These are phyloP conservation scores for Decapterus maruadsi DNA, from an alignment of 2,797 vertebrate genomes.

Conservation along the genomic window DNA sequence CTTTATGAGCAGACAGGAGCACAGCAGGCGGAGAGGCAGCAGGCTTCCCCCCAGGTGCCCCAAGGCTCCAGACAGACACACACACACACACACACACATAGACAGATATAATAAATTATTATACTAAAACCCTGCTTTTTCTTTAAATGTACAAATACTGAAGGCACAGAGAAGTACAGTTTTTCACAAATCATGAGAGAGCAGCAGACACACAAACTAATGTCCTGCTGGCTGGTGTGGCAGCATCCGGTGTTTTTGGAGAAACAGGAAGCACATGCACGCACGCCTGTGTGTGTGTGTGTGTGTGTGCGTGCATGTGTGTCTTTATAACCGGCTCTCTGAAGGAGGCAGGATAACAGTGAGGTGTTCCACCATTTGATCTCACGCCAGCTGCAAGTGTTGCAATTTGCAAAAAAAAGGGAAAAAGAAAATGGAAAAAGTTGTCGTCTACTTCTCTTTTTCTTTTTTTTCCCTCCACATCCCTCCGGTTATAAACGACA, in stretches of 20 bases:
- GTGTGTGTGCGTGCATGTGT: conserved; percentile 58
- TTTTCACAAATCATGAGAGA: conserved; percentile 31
- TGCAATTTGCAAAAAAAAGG: conserved; percentile 44
- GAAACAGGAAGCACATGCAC: conserved; percentile 75
- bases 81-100: conserved; percentile 7
- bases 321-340: conserved; percentile 67
- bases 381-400: conserved; percentile 63
- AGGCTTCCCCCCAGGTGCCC: conserved; percentile 52
- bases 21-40: conserved; percentile 61
- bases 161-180: conserved; percentile 6
- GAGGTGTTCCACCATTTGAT: conserved; percentile 74
- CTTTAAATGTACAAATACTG: conserved; percentile 22
- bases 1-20: conserved; percentile 56
- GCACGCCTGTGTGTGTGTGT: conserved; percentile 30
- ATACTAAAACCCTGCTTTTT: conserved; percentile 17
- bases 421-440: conserved; percentile 57
- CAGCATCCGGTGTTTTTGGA: conserved; percentile 71
- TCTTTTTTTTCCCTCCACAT: neutral
- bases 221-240: conserved; percentile 48
- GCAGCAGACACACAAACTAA: conserved; percentile 32
- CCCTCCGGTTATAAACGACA: conserved; percentile 33
- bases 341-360: conserved; percentile 62
- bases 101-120: conserved; percentile 14
- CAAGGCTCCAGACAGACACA: conserved; percentile 64
- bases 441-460: conserved; percentile 36